Base-by-base conservation (phyloP, 2,888 invertebrate species). In the Eupelmus urozonus region DNA sequence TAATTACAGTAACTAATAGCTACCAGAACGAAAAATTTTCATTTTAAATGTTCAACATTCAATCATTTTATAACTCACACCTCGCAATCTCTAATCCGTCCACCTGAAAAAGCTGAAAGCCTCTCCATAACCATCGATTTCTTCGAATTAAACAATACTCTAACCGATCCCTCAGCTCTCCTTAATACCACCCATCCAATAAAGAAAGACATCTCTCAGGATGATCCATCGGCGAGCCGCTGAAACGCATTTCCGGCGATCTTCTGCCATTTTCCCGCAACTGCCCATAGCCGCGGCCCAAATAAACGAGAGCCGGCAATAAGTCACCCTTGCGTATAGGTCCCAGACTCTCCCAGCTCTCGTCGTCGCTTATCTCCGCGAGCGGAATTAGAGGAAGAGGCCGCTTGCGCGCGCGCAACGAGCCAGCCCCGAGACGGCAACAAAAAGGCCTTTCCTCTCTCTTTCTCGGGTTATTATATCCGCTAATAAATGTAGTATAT, bases 401-500 rank as follows among this genome's bases (percentile, higher is more conserved):
- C 34, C 34, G 3, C 34, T 34, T 34, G 34, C 34, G 34, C 9
- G 34, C 9, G 34, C 9, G 49, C 29, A 53, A n/a, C 18, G 42
- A 69, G 9, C 34, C n/a, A 42, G 51, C 29, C 7, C 0, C 7
- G 51, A 65, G 49, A 27, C n/a, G 7, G 23, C 5, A 66, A 55
- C 16, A 60, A 71, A 71, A 45, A 70, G 51, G 13, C 70, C 55
- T n/a, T 51, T 40, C 5, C 57, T 57, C n/a, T 11, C 57, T 57
- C 11, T 16, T 2, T 29, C 34, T 25, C n/a, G 82, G 83, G 85
- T 85, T 85, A 85, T 87, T 87, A 86, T 85, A 85, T 83, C 83
- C 85, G 84, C 85, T 88, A 88, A 88, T 87, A 87, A 87, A 86
- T 85, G 86, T 85, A 82, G 87, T 87, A 88, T 87, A 87, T 87